These are phyloP conservation scores for Drosophila stalkeri DNA, from an alignment of 2,888 invertebrate species.

Conservation along the genomic window DNA sequence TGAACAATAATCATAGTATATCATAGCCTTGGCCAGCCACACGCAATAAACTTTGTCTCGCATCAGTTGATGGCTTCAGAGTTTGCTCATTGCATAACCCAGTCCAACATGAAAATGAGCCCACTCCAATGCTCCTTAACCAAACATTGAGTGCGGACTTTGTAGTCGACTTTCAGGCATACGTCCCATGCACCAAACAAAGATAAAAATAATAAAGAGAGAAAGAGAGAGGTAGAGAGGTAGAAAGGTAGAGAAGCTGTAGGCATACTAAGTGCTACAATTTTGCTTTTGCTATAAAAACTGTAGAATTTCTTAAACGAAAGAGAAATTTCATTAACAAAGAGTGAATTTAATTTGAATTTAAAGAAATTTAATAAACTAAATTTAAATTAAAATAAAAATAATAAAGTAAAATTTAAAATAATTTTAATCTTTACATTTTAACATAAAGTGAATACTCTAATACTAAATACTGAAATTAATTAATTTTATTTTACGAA, in stretches of 20 bases:
- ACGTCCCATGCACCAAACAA: background rate
- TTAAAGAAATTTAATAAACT: accelerated
- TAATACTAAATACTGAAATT: no score
- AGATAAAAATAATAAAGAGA: background rate
- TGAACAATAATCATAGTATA: conserved; percentile 23
- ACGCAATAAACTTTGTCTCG: conserved; percentile 15
- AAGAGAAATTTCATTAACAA: background rate
- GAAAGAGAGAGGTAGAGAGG: background rate
- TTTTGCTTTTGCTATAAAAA: conserved; percentile 6
- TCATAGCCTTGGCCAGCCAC: conserved; percentile 11
- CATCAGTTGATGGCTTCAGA: conserved; percentile 1
- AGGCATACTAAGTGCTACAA: conserved; percentile 21
- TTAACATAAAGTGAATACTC: no score
- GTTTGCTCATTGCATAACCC: background rate
- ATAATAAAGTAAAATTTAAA: no score
- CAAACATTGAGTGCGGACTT: conserved; percentile 9
- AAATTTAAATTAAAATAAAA: background rate
- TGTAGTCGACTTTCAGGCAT: conserved; percentile 48
- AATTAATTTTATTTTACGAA: background rate
- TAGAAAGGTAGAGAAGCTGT: background rate
- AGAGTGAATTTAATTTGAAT: background rate
- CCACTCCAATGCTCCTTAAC: background rate
- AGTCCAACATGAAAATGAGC: background rate
- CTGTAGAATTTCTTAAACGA: background rate
- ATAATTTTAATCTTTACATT: no score